Percentiles rank a stretch among this genome's conserved stretches.
Conservation (phyloP, 2,797 vertebrate species). For the Liasis olivaceus region DNA sequence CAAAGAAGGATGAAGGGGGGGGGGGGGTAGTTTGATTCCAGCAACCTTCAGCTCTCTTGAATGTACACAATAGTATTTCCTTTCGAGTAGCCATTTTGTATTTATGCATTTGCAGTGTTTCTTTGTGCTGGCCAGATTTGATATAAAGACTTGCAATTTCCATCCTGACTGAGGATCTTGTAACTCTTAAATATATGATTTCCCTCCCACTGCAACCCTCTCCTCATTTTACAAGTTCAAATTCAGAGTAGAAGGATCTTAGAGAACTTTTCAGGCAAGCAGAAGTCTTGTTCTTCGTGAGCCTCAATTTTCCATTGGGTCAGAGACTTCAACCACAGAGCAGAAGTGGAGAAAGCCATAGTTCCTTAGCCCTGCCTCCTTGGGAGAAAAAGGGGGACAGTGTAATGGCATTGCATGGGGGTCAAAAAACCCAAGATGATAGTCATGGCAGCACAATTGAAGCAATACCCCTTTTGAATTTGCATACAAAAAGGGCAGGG, state of each 20-base stretch:
- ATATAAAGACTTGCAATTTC: constrained; percentile 10
- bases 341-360: neutral
- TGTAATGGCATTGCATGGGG: neutral
- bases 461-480: no score
- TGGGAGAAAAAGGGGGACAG: neutral
- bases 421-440: neutral
- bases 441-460: neutral
- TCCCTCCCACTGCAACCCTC: neutral
- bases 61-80: constrained; percentile 1
- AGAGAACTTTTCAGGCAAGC: neutral
- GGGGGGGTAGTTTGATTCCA: constrained; percentile 11
- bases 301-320: no score
- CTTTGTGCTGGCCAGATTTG: neutral
- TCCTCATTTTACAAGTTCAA: neutral
- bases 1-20: neutral
- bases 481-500: neutral
- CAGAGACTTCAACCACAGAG: neutral
- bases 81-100: neutral
- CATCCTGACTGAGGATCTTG: neutral
- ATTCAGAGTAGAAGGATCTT: neutral
- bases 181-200: neutral
- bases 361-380: neutral
- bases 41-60: neutral
- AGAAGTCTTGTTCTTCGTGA: neutral
- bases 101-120: neutral